Base-by-base conservation (phyloP, 2,797 vertebrate species). In the Acanthurus tractus region DNA sequence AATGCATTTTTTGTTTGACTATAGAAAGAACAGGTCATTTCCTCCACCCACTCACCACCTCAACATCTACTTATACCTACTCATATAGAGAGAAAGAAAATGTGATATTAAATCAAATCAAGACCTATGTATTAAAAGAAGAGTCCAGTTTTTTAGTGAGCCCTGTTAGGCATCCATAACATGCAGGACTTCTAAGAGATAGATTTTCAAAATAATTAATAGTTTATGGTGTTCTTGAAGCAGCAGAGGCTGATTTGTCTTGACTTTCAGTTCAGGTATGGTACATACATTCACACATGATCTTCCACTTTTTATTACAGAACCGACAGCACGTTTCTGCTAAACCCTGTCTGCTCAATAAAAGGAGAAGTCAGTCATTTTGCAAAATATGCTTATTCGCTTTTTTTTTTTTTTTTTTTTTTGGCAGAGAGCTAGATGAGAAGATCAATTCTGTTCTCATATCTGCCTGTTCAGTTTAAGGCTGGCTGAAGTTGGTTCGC, bases 11-110 rank as follows among this genome's bases (percentile, higher is more conserved):
- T 67, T 68, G 57, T 42, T 56, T 66, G 40, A 74, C 22, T 46
- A 45, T 49, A 72, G 42, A 8, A 68, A 40, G 57, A 52, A 49
- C 17, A 1, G 38, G 36, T 52, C 58, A n/a, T 22, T 59, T 25
- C 52, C 29, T 55, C 57, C 52, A 54, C 65, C 75, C 70, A 71
- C 59, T 62, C 55, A 42, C 44, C 14, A 72, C 44, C 63, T 63
- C 52, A 67, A 74, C 70, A 66, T 59, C 68, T 15, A 52, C 62
- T 70, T 61, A 38, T 22, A 67, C 42, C 49, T 36, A 17, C 71
- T 70, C 62, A 69, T 20, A 56, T 7, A 42, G 18, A 63, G 11
- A 56, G n/a, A 54, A 10, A 29, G 54, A 58, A 49, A 46, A 63
- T 13, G 6, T 29, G 20, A 63, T 15, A 70, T 74, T 62, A 58